Base-by-base conservation (phyloP, 2,888 invertebrate genomes). In the Serripes groenlandicus region DNA sequence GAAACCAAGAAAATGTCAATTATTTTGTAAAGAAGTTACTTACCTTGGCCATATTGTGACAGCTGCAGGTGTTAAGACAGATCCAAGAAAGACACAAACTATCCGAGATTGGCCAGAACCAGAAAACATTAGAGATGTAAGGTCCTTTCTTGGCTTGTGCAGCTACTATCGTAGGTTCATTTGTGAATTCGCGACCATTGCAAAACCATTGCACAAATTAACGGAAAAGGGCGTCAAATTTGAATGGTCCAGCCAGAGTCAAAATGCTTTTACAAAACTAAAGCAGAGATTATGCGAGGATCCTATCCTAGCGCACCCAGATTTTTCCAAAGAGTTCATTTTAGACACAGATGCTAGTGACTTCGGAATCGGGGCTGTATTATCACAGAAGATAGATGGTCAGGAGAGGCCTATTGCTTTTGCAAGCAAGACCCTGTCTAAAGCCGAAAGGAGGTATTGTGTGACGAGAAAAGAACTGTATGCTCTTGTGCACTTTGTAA, bases 401-500 rank as follows among this genome's bases (percentile, higher is more conserved):
- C 49, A 49, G 49, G 49, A 49, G 21, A 49, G 49, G 21, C 18
- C 21, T 21, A 49, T 49, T 49, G 49, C 7, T 21, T 49, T 49
- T 49, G 58, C 58, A 3, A 82, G 82, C 32, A 60, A 56, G 18
- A 66, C 75, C 15, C 35, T 82, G 7, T 66, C 66, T 0, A 78
- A 78, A 26, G n/a, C 75, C 15, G 77, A 77, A 49, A 21, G 66
- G 26, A 69, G 68, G 30, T 77, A 77, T 32, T 77, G 74, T 74
- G 77, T 73, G 0, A 77, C 69, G 11, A 34, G 77, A n/a, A 75
- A 78, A 42, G 82, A 78, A 30, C 35, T 78, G 15, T 64, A 62
- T 18, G 79, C 79, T 7, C 52, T 78, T 11, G 78, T 78, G 5
- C 58, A 72, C 56, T 78, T 74, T 26, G 74, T 74, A 0, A 78